Base-by-base conservation (phyloP, 2,888 invertebrate genomes). In the Trilocha varians region DNA sequence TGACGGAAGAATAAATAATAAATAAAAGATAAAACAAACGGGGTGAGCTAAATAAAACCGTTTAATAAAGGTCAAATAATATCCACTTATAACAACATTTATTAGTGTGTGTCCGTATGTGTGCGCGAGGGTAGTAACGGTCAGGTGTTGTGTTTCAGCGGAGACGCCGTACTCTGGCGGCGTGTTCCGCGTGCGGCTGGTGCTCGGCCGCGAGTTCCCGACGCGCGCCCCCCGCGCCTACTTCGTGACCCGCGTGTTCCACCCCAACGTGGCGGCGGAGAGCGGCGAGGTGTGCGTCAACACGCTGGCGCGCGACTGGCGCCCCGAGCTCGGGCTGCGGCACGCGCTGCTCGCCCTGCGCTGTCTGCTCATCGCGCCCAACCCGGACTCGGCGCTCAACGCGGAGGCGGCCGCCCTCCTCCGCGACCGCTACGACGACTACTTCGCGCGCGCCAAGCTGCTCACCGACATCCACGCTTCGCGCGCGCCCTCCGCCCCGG, bases 271-370 rank as follows among this genome's bases (percentile, higher is more conserved):
- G 57, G 93, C 97, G 38, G 86, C 90, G 47, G 95, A 93, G 84
- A 47, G 62, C 18, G 98, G 98, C 46, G 97, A 97, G 83, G 98
- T 98, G 66, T 98, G 98, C 85, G 98, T 98, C 5, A 96, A 97
- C 82, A 97, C 98, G 46, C 88, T 98, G 48, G 95, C 96, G 80
- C 96, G 94, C 83, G 98, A 97, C 87, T 98, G 98, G 98, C 95
- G 95, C 72, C 91, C 96, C 48, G 96, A 97, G 87, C 91, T 97
- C 70, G 98, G 98, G 70, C 94, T 98, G 52, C 95, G 93, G 88
- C 97, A 98, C 82, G 94, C 97, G 80, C 88, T 98, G 70, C 84
- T 97, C 77, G 95, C 97, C 48, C 91, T 98, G 53, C 62, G 95
- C 87, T 98, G 98, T 88, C 90, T 98, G 71, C 89, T 98, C 55